Evolutionary conservation across 2,888 invertebrate species (phyloP).

Genomic region (Cephus rjabovi): DNA sequence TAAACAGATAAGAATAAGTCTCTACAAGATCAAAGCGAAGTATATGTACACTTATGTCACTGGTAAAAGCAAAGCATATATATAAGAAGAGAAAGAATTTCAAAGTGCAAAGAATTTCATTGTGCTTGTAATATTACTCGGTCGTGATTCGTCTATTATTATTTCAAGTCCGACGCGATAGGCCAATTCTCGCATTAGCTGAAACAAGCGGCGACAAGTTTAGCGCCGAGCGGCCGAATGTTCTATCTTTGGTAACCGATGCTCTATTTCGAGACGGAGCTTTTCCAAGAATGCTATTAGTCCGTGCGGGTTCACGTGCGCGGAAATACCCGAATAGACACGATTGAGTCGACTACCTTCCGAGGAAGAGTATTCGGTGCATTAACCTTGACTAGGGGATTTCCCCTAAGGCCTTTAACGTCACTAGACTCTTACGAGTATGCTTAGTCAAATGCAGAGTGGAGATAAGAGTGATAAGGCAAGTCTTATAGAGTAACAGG

Average conservation of each 20-base stretch:
- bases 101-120: background rate
- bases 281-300: constrained; percentile 5
- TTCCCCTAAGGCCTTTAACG: background rate
- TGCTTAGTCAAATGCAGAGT: background rate
- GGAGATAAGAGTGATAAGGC: background rate
- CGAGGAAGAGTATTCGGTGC: background rate
- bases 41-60: background rate
- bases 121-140: background rate
- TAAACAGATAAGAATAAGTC: background rate
- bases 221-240: background rate
- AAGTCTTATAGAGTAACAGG: background rate
- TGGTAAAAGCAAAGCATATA: background rate
- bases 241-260: background rate
- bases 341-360: background rate
- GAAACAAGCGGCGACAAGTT: background rate
- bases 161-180: background rate
- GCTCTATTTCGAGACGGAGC: background rate
- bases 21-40: background rate
- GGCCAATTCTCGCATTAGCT: background rate
- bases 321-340: background rate
- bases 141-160: background rate
- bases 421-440: background rate
- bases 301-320: background rate
- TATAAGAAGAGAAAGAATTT: too few species aligned
- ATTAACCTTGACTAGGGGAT: background rate